Conservation (phyloP, 1,140 invertebrate species). For the Drosophila santomea region DNA sequence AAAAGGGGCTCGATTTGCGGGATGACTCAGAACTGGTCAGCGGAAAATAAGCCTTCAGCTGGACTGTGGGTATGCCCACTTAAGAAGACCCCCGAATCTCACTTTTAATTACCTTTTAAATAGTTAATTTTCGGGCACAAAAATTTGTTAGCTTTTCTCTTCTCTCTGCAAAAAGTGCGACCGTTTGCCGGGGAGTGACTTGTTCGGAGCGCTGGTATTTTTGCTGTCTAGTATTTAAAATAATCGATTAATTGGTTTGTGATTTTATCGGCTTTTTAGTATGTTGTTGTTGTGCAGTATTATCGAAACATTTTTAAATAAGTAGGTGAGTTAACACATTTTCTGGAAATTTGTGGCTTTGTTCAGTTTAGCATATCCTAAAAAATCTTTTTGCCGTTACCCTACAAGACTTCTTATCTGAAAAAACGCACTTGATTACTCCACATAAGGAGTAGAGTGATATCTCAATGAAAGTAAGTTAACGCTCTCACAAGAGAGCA, state of each 20-base stretch:
- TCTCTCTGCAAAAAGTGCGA: slow-evolving; percentile 38
- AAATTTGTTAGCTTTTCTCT: slow-evolving; percentile 44
- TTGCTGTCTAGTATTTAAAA: neutral
- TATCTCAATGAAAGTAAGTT: no score
- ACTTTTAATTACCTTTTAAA: slow-evolving; percentile 37
- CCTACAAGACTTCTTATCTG: no score
- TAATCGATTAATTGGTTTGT: neutral
- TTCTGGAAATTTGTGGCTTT: no score
- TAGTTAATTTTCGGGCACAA: slow-evolving; percentile 34
- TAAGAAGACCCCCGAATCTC: neutral
- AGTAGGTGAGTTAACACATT: no score
- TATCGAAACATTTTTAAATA: no score
- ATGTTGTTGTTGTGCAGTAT: no score
- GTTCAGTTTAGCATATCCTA: no score
- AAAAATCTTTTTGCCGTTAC: no score
- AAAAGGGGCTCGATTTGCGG: neutral
- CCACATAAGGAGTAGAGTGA: no score
- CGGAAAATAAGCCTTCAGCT: neutral
- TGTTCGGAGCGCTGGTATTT: neutral
- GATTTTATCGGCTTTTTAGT: neutral
- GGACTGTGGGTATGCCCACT: neutral
- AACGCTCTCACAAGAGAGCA: no score
- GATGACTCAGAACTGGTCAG: neutral
- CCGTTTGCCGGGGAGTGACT: slow-evolving; percentile 4
- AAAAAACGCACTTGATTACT: no score